A percentile compares a stretch with the other conserved stretches of the same genome.
Conservation (phyloP, 2,888 invertebrate species). For the Macrostomum cliftonense region DNA sequence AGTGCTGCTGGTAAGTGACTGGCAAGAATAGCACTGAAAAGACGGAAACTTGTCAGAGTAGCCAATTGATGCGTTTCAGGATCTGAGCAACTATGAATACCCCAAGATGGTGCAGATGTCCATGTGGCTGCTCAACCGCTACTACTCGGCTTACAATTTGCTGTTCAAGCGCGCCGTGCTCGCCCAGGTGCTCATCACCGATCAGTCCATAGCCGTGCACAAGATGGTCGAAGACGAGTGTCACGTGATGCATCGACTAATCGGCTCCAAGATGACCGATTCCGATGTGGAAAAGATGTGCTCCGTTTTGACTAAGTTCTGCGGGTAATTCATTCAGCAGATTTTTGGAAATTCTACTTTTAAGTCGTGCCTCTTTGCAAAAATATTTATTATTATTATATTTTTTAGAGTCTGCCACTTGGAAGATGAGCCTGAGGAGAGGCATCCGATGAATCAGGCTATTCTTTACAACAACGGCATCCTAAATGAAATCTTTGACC, state of each 20-base stretch:
- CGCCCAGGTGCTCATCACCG: constrained; percentile 33
- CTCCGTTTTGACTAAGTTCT: constrained; percentile 18
- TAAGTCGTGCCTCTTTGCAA: neutral
- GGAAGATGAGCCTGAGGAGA: constrained; percentile 28
- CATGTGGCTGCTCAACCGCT: constrained; percentile 24
- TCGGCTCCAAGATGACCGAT: constrained; percentile 20
- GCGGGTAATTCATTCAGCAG: constrained; percentile 16
- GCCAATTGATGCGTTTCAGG: constrained; percentile 15
- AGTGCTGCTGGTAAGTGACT: constrained; percentile 3
- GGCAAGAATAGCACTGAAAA: no score
- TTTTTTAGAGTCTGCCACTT: constrained; percentile 28
- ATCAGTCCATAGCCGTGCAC: constrained; percentile 32
- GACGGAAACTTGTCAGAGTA: neutral
- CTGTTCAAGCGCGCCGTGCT: constrained; percentile 26
- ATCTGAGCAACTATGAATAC: constrained; percentile 29
- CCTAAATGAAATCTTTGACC: constrained; percentile 26
- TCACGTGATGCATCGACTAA: constrained; percentile 24
- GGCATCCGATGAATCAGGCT: constrained; percentile 37
- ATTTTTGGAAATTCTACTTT: no score
- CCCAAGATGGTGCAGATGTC: constrained; percentile 28
- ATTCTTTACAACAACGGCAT: constrained; percentile 35
- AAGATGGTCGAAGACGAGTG: constrained; percentile 29
- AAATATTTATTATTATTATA: neutral
- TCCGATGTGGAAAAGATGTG: constrained; percentile 18
- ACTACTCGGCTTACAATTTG: constrained; percentile 31